phyloP scores from a whole-genome alignment of 2,113 vertebrate genomes.

The Oplegnathus fasciatus region DNA sequence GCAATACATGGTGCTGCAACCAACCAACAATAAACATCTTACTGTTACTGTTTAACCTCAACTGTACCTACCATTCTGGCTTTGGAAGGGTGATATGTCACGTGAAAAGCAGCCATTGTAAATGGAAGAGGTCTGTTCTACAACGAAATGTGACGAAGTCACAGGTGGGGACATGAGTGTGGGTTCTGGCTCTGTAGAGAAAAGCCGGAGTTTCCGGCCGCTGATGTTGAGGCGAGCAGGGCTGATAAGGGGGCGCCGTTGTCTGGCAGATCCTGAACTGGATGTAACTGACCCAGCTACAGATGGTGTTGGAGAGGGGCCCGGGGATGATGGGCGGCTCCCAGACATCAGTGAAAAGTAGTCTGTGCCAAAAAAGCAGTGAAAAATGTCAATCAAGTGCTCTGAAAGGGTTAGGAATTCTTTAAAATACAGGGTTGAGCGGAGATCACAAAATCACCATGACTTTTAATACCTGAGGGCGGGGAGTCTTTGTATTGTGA shows the following conservation, averaged over 20 bases:
- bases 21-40: background rate
- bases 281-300: conserved; percentile 91
- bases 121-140: conserved; percentile 68
- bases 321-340: conserved; percentile 87
- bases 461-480: conserved; percentile 87
- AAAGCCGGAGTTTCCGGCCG: conserved; percentile 90
- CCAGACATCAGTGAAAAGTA: conserved; percentile 90
- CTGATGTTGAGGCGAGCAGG: conserved; percentile 93
- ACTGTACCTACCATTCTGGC: conserved; percentile 67
- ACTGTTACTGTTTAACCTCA: background rate
- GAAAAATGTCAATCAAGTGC: background rate
- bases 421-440: background rate
- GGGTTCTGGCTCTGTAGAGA: conserved; percentile 74
- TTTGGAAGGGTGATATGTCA: conserved; percentile 76
- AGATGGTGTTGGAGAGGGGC: conserved; percentile 90
- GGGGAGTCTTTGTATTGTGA: conserved; percentile 89
- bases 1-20: background rate
- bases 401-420: background rate
- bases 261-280: conserved; percentile 89
- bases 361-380: conserved; percentile 80
- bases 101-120: conserved; percentile 76
- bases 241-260: conserved; percentile 95
- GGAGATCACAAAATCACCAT: fast-evolving
- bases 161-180: conserved; percentile 56
- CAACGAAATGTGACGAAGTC: conserved; percentile 75